Conservation (phyloP, 2,113 vertebrate species). For the Varanus komodoensis region DNA sequence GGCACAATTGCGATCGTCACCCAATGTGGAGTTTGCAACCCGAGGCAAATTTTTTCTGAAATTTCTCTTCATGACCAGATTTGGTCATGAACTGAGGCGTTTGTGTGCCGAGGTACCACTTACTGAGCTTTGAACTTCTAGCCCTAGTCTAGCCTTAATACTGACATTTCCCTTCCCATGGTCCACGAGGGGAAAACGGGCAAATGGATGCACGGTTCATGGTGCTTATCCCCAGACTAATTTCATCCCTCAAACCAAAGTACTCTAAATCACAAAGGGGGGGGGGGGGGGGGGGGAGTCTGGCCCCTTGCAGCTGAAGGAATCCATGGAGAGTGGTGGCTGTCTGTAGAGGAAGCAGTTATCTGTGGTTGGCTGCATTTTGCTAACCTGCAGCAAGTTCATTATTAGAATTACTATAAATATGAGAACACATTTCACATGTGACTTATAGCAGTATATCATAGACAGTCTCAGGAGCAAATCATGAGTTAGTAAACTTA, state of each 20-base stretch:
- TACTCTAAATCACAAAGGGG: neutral
- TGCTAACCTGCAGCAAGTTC: neutral
- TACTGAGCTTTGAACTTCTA: too few relatives aligned
- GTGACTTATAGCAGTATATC: neutral
- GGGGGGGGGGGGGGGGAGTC: too few relatives aligned
- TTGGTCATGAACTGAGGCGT: too few relatives aligned
- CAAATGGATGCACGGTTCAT: neutral
- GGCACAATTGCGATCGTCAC: too few relatives aligned
- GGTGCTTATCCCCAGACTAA: neutral
- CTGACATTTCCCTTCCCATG: neutral
- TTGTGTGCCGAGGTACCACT: too few relatives aligned
- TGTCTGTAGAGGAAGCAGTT: neutral
- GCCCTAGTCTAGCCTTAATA: too few relatives aligned
- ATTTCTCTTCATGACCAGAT: too few relatives aligned
- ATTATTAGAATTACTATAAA: neutral
- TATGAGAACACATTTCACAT: neutral
- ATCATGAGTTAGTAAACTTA: too few relatives aligned
- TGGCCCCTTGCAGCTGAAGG: neutral
- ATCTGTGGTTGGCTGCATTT: neutral
- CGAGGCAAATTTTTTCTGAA: too few relatives aligned
- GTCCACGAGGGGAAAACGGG: neutral
- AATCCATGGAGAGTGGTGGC: too few relatives aligned
- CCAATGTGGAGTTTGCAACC: too few relatives aligned
- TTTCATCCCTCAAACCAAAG: neutral
- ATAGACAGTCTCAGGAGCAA: too few relatives aligned